Conservation (phyloP, 2,113 vertebrate genomes). For the Siniperca knerii region DNA sequence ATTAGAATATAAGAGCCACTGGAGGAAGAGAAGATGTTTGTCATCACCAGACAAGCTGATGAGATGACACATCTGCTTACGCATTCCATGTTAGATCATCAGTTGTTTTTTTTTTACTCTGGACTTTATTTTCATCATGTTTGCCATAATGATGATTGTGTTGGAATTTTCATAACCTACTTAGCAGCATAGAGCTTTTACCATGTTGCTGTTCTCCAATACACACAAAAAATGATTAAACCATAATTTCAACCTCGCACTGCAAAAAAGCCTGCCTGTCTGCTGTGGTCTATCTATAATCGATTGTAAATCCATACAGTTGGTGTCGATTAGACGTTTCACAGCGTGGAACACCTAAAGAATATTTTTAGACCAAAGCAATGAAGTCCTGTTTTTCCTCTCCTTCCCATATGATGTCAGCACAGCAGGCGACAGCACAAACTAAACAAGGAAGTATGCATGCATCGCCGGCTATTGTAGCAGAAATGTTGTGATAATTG, state of each 20-base stretch:
- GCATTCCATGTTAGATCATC: not conserved
- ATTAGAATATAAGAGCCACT: conserved; percentile 2
- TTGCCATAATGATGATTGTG: not conserved
- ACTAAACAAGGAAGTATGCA: conserved; percentile 34
- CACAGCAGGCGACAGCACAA: conserved; percentile 24
- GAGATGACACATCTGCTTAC: conserved; percentile 6
- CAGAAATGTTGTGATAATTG: conserved; percentile 14
- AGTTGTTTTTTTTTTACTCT: not conserved
- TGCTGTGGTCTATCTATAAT: conserved; percentile 29
- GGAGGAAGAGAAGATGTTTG: conserved; percentile 13
- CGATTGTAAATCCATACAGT: conserved; percentile 39
- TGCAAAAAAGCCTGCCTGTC: not conserved
- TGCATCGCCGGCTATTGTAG: conserved; percentile 4
- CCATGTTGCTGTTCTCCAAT: conserved; percentile 7
- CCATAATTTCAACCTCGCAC: not conserved
- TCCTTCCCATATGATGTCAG: conserved; percentile 26
- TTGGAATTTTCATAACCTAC: not conserved
- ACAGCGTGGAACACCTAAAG: not conserved
- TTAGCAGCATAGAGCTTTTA: not conserved
- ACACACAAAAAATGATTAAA: conserved; percentile 11
- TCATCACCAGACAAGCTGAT: not conserved
- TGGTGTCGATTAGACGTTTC: conserved; percentile 2
- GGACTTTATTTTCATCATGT: conserved; percentile 4
- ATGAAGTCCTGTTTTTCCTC: conserved; percentile 21
- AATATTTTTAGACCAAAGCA: conserved; percentile 36